Evolutionary conservation across 2,113 vertebrate species (phyloP), one percentile per base, ranked within the genome.

Genomic region (Ondatra zibethicus): DNA sequence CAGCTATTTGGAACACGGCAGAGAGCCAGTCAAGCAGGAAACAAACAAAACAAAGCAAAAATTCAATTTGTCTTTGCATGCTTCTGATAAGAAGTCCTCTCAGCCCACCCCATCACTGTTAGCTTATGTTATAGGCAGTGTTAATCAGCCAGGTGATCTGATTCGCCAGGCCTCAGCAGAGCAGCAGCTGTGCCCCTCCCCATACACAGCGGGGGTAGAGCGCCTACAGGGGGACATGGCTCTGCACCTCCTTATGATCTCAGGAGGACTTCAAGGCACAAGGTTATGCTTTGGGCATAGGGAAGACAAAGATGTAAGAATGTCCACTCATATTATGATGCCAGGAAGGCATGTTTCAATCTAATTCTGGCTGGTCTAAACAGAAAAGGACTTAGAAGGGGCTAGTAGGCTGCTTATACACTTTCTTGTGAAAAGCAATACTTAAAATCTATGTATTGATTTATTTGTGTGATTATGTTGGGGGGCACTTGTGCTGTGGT

Each of bases 11-110:
- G 96, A 97, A 93, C 25, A 11, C 31, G 0, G 93, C 96, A 91
- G 94, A 92, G 78, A 95, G 92, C 92, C 95, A 97, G 94, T 66
- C 78, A 36, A 82, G 93, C 97, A 91, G 94, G 96, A 96, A 98
- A 72, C 17, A 1, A 45, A 95, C 82, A 81, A 42, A 68, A 68
- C 21, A 47, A 81, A 86, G 52, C 7, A 86, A 91, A 52, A 81
- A 92, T 85, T 93, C 80, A 87, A 89, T 93, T 92, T 95, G 96
- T 75, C 75, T 77, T 97, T 86, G 88, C 55, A 5, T 61, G 87
- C 70, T 92, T 93, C 92, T 93, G 87, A 92, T 86, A 91, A 89
- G 89, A 93, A 95, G 66, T 70, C 80, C 93, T 93, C 92, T 78
- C 66, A 77, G 45, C 45, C 72, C 87, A 91, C 42, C 70, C 78